Evolutionary conservation across 64 coral and sea anemone species (phyloP).

Genomic region (Hydrozoanthus tunicans): DNA sequence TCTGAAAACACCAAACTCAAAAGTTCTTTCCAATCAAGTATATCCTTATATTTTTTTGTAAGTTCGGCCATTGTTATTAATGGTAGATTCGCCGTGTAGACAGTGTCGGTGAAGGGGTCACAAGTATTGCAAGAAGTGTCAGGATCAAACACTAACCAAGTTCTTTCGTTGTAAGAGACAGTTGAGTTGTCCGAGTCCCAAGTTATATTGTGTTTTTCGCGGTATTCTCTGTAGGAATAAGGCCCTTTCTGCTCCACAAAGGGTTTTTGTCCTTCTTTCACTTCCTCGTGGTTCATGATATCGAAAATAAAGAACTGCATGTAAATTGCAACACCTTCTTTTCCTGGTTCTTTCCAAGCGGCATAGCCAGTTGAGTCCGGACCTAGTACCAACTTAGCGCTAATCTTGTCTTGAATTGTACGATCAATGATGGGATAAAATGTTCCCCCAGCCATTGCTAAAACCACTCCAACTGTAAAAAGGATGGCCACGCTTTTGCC

Average conservation of each 20-base stretch:
- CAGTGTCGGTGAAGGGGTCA: constrained; percentile 63
- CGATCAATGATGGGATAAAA: constrained; percentile 71
- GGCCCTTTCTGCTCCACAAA: constrained; percentile 77
- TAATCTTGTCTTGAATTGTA: constrained; percentile 76
- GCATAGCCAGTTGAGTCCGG: constrained; percentile 63
- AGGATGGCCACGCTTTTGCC: constrained; percentile 77
- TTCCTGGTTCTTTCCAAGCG: constrained; percentile 72
- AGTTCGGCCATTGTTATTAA: constrained; percentile 69
- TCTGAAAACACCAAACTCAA: constrained; percentile 35
- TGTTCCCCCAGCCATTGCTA: constrained; percentile 51
- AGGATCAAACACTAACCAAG: constrained; percentile 78
- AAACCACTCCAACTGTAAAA: constrained; percentile 75
- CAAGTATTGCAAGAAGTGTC: constrained; percentile 71
- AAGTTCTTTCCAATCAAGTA: constrained; percentile 1
- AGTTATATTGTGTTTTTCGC: constrained; percentile 82
- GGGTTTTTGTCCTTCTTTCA: constrained; percentile 51
- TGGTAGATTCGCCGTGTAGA: constrained; percentile 82
- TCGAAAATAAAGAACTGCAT: constrained; percentile 82
- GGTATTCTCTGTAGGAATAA: constrained; percentile 87
- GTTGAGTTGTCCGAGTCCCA: constrained; percentile 68
- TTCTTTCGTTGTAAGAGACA: constrained; percentile 88
- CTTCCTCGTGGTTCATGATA: constrained; percentile 68
- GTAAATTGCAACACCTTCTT: constrained; percentile 67
- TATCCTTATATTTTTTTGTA: constrained; percentile 30
- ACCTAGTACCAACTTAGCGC: constrained; percentile 62